Conservation (phyloP, 2,888 invertebrate genomes). For the Drosophila gaucha region DNA sequence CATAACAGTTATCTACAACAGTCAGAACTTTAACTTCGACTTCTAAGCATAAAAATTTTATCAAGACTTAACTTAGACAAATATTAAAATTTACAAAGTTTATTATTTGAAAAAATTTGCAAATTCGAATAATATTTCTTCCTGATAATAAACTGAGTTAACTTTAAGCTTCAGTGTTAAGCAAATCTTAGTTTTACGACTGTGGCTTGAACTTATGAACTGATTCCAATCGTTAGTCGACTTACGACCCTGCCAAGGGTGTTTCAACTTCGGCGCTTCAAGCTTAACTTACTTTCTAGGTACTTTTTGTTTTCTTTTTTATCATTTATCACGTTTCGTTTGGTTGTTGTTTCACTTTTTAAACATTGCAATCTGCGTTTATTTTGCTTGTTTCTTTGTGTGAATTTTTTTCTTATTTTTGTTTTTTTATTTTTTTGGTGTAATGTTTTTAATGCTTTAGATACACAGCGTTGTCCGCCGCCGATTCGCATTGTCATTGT, state of each 20-base stretch:
- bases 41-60: not conserved
- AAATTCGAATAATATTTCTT: not conserved
- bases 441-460: constrained; percentile 70
- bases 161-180: too few species aligned
- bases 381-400: constrained; percentile 26
- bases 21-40: too few species aligned
- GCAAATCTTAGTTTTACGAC: not conserved
- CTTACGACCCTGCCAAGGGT: constrained; percentile 3
- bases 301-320: constrained; percentile 18
- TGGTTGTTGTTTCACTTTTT: constrained; percentile 40
- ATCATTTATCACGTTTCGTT: constrained; percentile 57
- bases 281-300: not conserved
- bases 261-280: constrained; percentile 12
- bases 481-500: constrained; percentile 73
- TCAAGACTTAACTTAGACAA: not conserved
- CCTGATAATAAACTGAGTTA: not conserved
- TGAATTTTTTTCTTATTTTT: constrained; percentile 3
- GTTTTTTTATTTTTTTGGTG: constrained; percentile 28
- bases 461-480: constrained; percentile 58
- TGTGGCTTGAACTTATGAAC: not conserved
- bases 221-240: not conserved
- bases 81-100: too few species aligned
- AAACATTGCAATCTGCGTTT: constrained; percentile 49
- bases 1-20: too few species aligned
- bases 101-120: too few species aligned